Evolutionary conservation across 2,888 invertebrate genomes (phyloP).

Genomic region (Autographa pulchrina): DNA sequence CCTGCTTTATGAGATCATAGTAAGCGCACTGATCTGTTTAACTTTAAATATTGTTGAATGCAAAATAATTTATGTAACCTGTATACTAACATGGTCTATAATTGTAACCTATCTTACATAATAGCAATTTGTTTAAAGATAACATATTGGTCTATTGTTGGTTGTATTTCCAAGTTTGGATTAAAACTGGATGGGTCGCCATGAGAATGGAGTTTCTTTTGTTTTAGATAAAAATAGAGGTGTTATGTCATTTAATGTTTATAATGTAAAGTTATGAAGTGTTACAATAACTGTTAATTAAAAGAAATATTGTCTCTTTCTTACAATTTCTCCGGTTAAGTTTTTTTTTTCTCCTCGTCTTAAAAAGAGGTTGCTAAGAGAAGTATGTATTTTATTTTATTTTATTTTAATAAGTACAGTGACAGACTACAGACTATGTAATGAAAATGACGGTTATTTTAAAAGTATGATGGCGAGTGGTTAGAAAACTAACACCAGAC

Average conservation of each 20-base stretch:
- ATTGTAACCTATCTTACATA: background rate
- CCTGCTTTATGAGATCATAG: too few relatives aligned
- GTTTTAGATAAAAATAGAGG: background rate
- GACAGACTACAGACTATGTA: too few relatives aligned
- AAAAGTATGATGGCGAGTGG: too few relatives aligned
- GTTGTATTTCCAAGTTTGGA: background rate
- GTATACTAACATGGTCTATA: too few relatives aligned
- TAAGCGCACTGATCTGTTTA: too few relatives aligned
- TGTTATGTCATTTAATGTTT: background rate
- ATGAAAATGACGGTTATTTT: too few relatives aligned
- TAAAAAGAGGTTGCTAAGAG: too few relatives aligned
- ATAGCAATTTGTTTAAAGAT: background rate
- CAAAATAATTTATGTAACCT: too few relatives aligned
- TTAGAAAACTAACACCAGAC: too few relatives aligned
- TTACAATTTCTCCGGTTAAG: background rate
- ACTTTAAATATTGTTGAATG: too few relatives aligned
- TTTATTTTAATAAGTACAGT: too few relatives aligned
- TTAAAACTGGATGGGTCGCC: background rate
- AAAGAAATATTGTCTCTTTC: background rate
- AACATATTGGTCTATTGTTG: background rate
- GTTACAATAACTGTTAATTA: background rate
- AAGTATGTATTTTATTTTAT: too few relatives aligned
- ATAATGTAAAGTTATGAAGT: background rate
- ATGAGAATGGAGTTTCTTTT: background rate
- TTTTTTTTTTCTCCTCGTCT: background rate